These are phyloP conservation scores for Beaufortia kweichowensis DNA, from an alignment of 2,113 vertebrate species.

Conservation along the genomic window DNA sequence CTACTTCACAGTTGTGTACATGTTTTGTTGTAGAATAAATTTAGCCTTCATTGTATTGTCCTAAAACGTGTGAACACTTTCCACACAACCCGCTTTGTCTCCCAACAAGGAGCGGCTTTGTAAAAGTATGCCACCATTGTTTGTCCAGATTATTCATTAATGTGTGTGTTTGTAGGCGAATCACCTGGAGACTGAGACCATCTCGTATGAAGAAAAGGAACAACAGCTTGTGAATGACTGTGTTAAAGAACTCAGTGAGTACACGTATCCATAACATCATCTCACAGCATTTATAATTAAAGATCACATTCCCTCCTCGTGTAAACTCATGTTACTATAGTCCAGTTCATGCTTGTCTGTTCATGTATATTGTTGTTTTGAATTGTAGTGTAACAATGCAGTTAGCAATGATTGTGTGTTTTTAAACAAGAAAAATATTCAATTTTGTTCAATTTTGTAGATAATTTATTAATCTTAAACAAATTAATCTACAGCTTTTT, in stretches of 20 bases:
- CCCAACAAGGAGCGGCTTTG: background rate
- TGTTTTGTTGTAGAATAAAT: background rate
- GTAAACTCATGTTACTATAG: background rate
- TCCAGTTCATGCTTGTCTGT: background rate
- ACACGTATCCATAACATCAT: background rate
- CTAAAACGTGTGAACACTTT: background rate
- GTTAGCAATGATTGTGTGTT: background rate
- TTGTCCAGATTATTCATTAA: background rate
- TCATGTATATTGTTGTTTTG: background rate
- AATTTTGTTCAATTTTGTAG: too few species aligned
- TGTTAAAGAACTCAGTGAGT: conserved; percentile 95
- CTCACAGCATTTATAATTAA: background rate
- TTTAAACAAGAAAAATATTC: too few species aligned
- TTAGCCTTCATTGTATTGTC: background rate
- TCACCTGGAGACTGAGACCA: conserved; percentile 95
- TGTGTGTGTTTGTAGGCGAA: conserved; percentile 77
- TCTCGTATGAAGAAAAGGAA: conserved; percentile 95
- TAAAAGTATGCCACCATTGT: conserved; percentile 9
- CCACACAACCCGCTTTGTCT: background rate
- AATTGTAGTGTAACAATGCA: background rate
- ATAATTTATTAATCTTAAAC: too few species aligned
- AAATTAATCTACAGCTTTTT: too few species aligned
- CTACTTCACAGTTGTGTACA: background rate
- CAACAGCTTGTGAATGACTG: conserved; percentile 98
- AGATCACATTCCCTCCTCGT: background rate